Evolutionary conservation across 2,797 vertebrate species (phyloP).

Genomic region (Mormyrops attenuatus): DNA sequence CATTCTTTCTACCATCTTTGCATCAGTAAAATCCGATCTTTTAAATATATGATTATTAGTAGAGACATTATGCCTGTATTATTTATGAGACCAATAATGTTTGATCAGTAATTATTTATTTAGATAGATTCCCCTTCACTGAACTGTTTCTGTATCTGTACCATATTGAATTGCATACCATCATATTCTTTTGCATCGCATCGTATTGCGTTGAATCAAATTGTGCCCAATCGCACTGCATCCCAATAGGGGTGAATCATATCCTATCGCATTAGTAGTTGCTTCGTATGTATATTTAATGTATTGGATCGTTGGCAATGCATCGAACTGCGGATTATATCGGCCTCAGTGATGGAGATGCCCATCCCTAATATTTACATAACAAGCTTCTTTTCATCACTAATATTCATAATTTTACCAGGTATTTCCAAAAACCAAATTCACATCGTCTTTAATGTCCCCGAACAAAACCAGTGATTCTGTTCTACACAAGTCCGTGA

Average conservation of each 20-base stretch:
- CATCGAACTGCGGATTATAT: background rate
- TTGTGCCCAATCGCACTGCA: background rate
- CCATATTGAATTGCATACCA: background rate
- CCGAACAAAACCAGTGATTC: background rate
- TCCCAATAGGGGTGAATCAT: background rate
- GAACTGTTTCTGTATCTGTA: background rate
- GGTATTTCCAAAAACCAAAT: background rate
- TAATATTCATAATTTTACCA: background rate
- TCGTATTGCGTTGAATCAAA: background rate
- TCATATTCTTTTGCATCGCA: background rate
- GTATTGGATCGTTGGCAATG: background rate
- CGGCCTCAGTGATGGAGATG: background rate
- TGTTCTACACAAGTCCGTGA: background rate
- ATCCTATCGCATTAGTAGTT: background rate
- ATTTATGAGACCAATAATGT: background rate
- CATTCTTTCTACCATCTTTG: background rate
- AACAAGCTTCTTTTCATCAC: background rate
- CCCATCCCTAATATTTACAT: background rate
- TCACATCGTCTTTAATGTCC: background rate
- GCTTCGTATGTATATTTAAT: background rate
- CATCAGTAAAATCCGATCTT: background rate
- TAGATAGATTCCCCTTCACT: background rate
- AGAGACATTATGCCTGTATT: background rate
- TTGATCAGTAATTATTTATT: background rate
- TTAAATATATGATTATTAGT: background rate